Percentiles rank a stretch among this genome's conserved stretches.
Conservation (phyloP, 2,113 vertebrate species). For the Podarcis muralis region DNA sequence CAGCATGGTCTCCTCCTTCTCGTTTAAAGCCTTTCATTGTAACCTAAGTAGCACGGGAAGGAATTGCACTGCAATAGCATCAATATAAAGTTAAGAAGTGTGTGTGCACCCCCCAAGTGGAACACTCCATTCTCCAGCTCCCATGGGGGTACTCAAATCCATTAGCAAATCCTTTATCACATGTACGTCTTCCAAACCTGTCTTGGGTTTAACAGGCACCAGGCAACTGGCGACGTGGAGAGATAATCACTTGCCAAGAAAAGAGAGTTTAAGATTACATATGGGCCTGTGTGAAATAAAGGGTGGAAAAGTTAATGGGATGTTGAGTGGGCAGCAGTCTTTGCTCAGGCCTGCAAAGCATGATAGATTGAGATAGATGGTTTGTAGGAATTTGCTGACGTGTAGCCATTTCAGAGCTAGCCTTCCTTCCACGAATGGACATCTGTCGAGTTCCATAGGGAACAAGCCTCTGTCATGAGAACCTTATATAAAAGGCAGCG, state of each 20-base stretch:
- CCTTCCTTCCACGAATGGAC: not conserved
- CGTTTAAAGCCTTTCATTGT: not conserved
- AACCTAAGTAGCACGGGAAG: not conserved
- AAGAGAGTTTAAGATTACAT: slow-evolving; percentile 58
- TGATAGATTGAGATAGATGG: slow-evolving; percentile 33
- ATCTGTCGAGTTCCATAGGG: not conserved
- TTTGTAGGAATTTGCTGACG: not conserved
- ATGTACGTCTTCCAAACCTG: slow-evolving; percentile 21
- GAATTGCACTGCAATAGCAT: not conserved
- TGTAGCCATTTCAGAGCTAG: not conserved
- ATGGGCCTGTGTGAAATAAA: slow-evolving; percentile 39
- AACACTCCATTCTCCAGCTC: not conserved
- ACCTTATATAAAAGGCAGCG: not conserved
- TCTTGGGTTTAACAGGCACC: slow-evolving; percentile 31
- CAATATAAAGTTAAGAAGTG: not conserved
- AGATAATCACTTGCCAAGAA: slow-evolving; percentile 60
- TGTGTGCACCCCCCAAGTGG: not conserved
- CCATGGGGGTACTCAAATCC: not conserved
- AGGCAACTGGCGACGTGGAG: slow-evolving; percentile 27
- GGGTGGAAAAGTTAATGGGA: slow-evolving; percentile 68
- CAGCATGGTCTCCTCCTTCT: not conserved
- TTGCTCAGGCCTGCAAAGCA: slow-evolving; percentile 34
- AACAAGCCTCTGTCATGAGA: not conserved
- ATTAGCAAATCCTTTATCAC: slow-evolving; percentile 11
- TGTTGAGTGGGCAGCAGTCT: slow-evolving; percentile 28